Conservation (phyloP, 2,797 vertebrate genomes). For the Prionace glauca region DNA sequence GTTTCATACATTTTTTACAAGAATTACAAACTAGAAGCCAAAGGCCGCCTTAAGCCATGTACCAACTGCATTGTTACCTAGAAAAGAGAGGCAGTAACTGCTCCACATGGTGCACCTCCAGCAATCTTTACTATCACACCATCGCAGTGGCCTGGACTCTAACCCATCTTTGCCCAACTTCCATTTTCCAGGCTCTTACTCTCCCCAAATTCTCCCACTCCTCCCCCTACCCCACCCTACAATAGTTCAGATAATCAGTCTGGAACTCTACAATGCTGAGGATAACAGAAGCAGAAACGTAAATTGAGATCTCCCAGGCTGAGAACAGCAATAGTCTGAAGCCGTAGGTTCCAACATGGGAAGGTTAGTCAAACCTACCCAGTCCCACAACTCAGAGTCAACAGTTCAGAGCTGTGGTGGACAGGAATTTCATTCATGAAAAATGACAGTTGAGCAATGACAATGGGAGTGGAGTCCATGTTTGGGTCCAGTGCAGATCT, state of each 20-base stretch:
- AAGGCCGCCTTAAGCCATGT: neutral
- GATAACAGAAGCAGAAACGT: no score
- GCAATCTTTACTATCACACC: neutral
- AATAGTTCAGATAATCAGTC: no score
- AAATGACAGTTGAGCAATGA: no score
- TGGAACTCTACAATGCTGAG: no score
- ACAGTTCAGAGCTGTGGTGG: no score
- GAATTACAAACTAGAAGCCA: neutral
- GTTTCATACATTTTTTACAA: neutral
- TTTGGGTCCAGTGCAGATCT: neutral
- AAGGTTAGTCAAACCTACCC: no score
- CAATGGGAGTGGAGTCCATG: neutral
- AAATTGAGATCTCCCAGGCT: no score
- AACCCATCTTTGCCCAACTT: neutral
- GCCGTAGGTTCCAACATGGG: no score
- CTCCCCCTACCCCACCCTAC: neutral
- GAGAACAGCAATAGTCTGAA: no score
- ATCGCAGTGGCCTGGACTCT: neutral
- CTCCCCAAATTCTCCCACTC: neutral
- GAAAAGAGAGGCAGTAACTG: neutral
- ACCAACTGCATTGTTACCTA: neutral
- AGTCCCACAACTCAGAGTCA: no score
- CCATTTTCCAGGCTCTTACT: neutral
- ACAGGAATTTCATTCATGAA: no score
- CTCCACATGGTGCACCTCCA: neutral